Conservation (phyloP, 2,113 vertebrate genomes). For the Oreamnos americanus region DNA sequence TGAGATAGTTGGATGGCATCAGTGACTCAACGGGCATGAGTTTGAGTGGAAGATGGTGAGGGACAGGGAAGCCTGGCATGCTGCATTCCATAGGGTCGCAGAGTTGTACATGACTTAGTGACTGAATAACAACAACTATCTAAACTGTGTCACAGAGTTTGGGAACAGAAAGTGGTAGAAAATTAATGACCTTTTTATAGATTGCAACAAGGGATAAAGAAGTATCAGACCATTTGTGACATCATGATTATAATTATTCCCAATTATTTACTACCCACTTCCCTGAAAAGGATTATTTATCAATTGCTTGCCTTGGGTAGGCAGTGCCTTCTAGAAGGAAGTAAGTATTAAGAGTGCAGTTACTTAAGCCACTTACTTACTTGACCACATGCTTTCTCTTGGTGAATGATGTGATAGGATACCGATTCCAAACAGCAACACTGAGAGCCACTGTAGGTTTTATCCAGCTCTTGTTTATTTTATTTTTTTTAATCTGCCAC, state of each 20-base stretch:
- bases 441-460: background rate
- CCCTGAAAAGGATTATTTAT: background rate
- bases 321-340: background rate
- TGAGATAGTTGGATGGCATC: background rate
- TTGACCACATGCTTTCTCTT: background rate
- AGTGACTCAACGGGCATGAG: rapidly evolving
- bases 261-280: background rate
- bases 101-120: background rate
- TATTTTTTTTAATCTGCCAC: background rate
- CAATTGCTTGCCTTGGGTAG: background rate
- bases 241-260: background rate
- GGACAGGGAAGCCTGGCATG: background rate
- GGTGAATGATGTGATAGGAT: background rate
- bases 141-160: background rate
- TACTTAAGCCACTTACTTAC: background rate
- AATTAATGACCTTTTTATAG: background rate
- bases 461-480: background rate
- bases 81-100: background rate
- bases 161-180: background rate
- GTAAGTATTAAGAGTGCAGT: background rate
- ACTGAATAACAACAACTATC: background rate
- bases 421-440: background rate
- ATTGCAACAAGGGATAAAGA: background rate
- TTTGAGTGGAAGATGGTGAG: background rate
- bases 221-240: background rate